Base-by-base conservation (phyloP, 2,888 invertebrate species). In the Anthophora plumipes region DNA sequence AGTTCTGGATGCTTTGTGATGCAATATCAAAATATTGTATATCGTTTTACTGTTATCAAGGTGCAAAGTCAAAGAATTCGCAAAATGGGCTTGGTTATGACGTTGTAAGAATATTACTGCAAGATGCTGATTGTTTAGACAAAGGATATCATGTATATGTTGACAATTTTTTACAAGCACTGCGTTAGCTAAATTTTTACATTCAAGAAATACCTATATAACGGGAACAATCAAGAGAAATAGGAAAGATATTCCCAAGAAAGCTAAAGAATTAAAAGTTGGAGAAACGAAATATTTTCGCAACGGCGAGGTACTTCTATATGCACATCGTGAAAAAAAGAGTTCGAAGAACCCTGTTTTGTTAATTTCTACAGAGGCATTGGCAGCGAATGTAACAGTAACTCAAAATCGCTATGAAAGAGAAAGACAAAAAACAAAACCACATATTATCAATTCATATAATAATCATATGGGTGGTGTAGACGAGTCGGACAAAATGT, bases 1-100 rank as follows among this genome's bases (percentile, higher is more conserved):
- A 79, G 69, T 89, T 89, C 70, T 89, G 87, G 85, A 85, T 87
- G 86, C n/a, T n/a, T n/a, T n/a, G n/a, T n/a, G n/a, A n/a, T n/a
- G n/a, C n/a, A n/a, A n/a, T n/a, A n/a, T n/a, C 81, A 9, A 84
- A 88, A 68, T 89, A 89, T 77, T 89, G 88, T 78, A 72, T 89
- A 59, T 79, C 71, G n/a, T 84, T 88, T 66, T 88, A 55, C 72
- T 85, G 84, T 57, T 88, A 85, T 63, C 50, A 66, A 57, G 85
- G 85, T 25, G 83, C 71, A 55, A 83, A 81, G 66, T 71, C 74
- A 70, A 61, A 52, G 41, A 50, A 20, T 41, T 60, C 25, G 17
- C 22, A 20, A 52, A 54, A 50, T 61, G 50, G 71, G 60, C 14
- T 48, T 55, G 67, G 68, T 41, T 55, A 31, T 22, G 54, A 54